Evolutionary conservation across 2,797 vertebrate genomes (phyloP), one percentile per base, ranked within the genome.

Genomic region (Crypturellus tataupa): DNA sequence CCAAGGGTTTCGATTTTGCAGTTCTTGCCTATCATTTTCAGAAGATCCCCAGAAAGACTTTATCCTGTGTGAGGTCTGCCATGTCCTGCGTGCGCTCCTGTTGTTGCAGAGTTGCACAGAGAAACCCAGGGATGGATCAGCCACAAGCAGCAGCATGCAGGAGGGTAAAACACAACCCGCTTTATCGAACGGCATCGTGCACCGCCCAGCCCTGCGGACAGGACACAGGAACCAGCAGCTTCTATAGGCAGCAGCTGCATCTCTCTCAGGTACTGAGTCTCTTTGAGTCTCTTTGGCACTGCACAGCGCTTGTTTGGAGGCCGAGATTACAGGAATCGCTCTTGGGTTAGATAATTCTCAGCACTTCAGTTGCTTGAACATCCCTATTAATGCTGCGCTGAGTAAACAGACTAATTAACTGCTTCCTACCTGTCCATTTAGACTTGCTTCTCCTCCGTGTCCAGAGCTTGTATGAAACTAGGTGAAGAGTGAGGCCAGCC

Each of bases 191-290:
- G 64, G 55, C 35, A 56, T 4, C 29, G 56, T 14, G 24, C 67
- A 27, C 33, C 17, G 27, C 65, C 58, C 2, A 1, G 17, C 37
- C 10, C 7, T n/a, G 51, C n/a, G 13, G 44, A 46, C n/a, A 31
- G 42, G 39, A 20, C 47, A 23, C 0, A 17, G 76, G 69, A 89
- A 76, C 1, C 51, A 53, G 59, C 17, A 42, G 39, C 27, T 51
- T 67, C 64, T 24, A 20, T 5, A 31, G 3, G 12, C 31, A 21
- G 12, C 2, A 59, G 13, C 51, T 71, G 27, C 15, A 21, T 10
- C 1, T 2, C 1, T 44, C 17, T 44, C 42, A 4, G 64, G 13
- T 16, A n/a, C n/a, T n/a, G n/a, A n/a, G n/a, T n/a, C n/a, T n/a
- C n/a, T n/a, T n/a, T n/a, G n/a, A n/a, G 63, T n/a, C 73, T 63